phyloP scores from a whole-genome alignment of 2,113 vertebrate species.

The Rhinopomastus cyanomelas region DNA sequence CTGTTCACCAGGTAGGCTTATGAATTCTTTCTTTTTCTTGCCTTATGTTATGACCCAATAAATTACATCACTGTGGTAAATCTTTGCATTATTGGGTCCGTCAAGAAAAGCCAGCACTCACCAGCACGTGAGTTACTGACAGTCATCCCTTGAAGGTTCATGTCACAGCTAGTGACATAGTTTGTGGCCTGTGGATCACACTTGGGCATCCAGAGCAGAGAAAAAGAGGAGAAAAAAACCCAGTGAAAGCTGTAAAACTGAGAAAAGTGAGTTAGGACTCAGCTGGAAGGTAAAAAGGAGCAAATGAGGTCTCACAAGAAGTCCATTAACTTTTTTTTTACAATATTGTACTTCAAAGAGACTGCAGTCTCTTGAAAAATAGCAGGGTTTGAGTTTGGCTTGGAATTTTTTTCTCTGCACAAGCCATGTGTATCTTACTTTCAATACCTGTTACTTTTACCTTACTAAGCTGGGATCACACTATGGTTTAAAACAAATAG shows the following conservation, averaged over 20 bases:
- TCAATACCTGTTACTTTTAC: background rate
- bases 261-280: background rate
- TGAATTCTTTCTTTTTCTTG: background rate
- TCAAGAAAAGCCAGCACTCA: background rate
- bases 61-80: background rate
- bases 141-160: background rate
- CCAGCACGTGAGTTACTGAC: accelerated
- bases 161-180: background rate
- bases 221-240: background rate
- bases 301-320: background rate
- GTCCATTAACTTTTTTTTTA: background rate
- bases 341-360: background rate
- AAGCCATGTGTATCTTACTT: background rate
- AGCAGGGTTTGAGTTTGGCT: background rate
- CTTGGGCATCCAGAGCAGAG: accelerated
- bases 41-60: background rate
- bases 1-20: background rate
- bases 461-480: background rate
- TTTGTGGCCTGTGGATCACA: accelerated
- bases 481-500: background rate
- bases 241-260: background rate
- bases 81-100: background rate
- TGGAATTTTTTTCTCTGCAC: background rate
- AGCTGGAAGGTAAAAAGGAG: accelerated
- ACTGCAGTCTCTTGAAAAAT: background rate